Evolutionary conservation across 2,797 vertebrate genomes (phyloP), one percentile per base, ranked within the genome.

Genomic region (Channa striata): DNA sequence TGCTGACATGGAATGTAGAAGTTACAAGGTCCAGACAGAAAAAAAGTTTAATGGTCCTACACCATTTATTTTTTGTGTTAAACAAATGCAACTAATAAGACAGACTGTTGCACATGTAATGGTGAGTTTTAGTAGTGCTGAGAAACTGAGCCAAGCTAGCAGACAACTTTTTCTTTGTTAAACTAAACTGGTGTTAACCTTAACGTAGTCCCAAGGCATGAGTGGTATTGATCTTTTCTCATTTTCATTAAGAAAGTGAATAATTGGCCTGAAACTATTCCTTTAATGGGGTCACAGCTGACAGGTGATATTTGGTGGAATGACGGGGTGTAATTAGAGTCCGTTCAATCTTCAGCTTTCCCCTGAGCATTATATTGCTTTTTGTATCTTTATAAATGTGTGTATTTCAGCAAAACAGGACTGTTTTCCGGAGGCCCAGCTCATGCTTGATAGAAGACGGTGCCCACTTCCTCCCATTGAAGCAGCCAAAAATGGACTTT

Each of bases 391-490:
- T 65, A 69, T 74, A 58, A 53, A 58, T 68, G 65, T 74, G 52
- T 76, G 66, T 51, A 64, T 87, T 59, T 66, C 11, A 52, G 23
- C 52, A 13, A 64, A 66, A 40, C 65, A 46, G 39, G 56, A 43
- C n/a, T n/a, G 25, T 73, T 74, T 84, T 86, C 81, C 74, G 3
- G 65, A 61, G 57, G 72, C 70, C 71, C 70, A 25, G 74, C 77
- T 59, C 43, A 11, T 62, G 69, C 57, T 65, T 73, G 66, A 66
- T 62, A 48, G 44, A 53, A 83, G 58, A 80, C 44, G 67, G 74
- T 92, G 82, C 89, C 90, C 87, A 92, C 80, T 92, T 93, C 92
- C 92, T 91, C 73, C 87, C 78, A 91, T 92, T 92, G 88, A 93
- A 49, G 72, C 47, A 17, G 67, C 60, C 70, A 81, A 86, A 91